Evolutionary conservation across 2,797 vertebrate genomes (phyloP).

Genomic region (Lagocephalus sceleratus): DNA sequence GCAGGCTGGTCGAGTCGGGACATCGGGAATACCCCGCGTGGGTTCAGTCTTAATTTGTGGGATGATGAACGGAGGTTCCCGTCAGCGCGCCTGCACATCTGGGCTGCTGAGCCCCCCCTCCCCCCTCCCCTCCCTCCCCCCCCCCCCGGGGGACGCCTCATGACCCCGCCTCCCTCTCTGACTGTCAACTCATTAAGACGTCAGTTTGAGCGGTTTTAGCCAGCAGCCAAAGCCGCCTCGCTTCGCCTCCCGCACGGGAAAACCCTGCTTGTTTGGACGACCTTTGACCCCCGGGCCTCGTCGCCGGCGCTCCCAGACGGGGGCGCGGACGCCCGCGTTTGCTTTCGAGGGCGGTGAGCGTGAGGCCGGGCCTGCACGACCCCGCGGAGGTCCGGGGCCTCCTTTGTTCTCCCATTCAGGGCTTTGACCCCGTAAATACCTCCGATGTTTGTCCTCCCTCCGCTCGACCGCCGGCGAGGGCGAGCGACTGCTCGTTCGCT

Average conservation of each 20-base stretch:
- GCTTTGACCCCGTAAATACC: constrained; percentile 28
- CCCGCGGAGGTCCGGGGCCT: not conserved
- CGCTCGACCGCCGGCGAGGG: not conserved
- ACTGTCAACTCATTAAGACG: constrained; percentile 63
- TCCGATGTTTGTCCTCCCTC: constrained; percentile 22
- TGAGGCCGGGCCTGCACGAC: constrained; percentile 6
- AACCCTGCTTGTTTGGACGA: constrained; percentile 60
- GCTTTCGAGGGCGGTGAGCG: constrained; percentile 45
- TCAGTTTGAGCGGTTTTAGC: constrained; percentile 48
- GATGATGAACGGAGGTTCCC: not conserved
- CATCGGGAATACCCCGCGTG: too few relatives aligned
- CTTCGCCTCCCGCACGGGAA: constrained; percentile 32
- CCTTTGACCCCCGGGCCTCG: constrained; percentile 55
- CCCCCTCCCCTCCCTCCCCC: constrained; percentile 7
- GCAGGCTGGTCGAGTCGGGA: too few relatives aligned
- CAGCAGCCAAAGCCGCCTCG: constrained; percentile 20
- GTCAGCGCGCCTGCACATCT: constrained; percentile 60
- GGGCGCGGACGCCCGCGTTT: constrained; percentile 45
- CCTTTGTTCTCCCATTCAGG: constrained; percentile 15
- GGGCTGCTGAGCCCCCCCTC: constrained; percentile 29
- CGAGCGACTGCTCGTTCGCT: not conserved
- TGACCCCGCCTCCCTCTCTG: constrained; percentile 25
- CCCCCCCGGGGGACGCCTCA: constrained; percentile 19
- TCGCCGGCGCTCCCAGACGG: constrained; percentile 36
- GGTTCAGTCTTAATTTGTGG: too few relatives aligned